Evolutionary conservation across 2,888 invertebrate genomes (phyloP), one percentile per base, ranked within the genome.

Genomic region (Hedychridium roseum): DNA sequence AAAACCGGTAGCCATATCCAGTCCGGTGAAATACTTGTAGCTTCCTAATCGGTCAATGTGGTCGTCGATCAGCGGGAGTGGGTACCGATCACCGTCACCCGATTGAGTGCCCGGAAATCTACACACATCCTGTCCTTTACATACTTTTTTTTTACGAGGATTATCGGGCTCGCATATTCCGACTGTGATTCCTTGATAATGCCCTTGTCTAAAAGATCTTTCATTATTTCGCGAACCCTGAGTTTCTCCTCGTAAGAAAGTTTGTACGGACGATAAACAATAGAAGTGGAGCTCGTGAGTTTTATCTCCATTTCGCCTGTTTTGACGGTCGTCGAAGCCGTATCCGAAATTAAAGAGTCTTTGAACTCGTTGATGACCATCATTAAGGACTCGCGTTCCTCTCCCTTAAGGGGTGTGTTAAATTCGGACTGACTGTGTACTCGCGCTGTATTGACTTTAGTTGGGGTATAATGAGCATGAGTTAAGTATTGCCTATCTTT

Each of bases 1-100:
- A 50, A 66, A 67, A 1, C 71, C 76, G 2, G 57, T 49, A 1
- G 54, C 37, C 51, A 71, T 42, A 46, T 75, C 70, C 2, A 72
- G 44, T 1, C 54, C 51, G 2, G 70, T 64, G 39, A 64, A 74
- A 36, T 51, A 46, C 17, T 41, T 45, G 1, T 54, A 50, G 12
- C 51, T 50, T 2, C 54, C 49, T 2, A 75, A 36, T 0, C 54
- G 36, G 31, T 71, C 60, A n/a, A 71, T 16, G 6, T 64, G 46
- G 17, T 74, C 68, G 11, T 61, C 49, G 5, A 73, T 60, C 14
- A 55, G 49, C 1, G 71, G 67, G n/a, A 73, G 27, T 1, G 68
- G 68, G 38, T 62, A 66, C 2, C 59, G 9, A 38, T 69, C 68
- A 60, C 44, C 0, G 68, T 74, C 0, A 50, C 32, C 1, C 28